phyloP scores from a whole-genome alignment of 2,113 vertebrate species.

The Plectropomus leopardus region DNA sequence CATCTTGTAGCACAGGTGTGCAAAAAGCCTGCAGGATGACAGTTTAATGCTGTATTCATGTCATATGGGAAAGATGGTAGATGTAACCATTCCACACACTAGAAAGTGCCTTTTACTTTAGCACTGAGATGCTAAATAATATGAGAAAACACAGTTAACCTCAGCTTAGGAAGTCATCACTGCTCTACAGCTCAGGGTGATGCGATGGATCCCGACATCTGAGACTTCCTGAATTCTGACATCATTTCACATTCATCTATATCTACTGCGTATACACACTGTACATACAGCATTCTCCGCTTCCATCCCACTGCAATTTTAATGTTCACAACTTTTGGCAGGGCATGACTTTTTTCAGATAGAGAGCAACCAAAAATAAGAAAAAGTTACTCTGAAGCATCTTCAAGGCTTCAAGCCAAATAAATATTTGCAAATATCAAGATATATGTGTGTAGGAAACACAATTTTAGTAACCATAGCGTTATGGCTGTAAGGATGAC shows the following conservation, averaged over 20 bases:
- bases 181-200: constrained; percentile 28
- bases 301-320: not conserved
- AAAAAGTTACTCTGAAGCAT: not conserved
- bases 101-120: constrained; percentile 32
- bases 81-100: not conserved
- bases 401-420: not conserved
- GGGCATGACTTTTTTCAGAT: not conserved
- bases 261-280: not conserved
- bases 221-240: constrained; percentile 33
- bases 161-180: constrained; percentile 14
- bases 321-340: not conserved
- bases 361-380: not conserved
- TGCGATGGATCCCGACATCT: constrained; percentile 47
- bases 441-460: too few species aligned
- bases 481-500: not conserved
- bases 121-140: constrained; percentile 18
- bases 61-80: constrained; percentile 34
- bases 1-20: constrained; percentile 67
- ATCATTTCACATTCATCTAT: not conserved
- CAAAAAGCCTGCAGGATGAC: constrained; percentile 63
- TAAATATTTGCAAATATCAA: not conserved
- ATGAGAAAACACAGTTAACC: constrained; percentile 28
- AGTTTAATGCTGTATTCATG: constrained; percentile 64
- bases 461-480: not conserved
- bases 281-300: not conserved